phyloP scores from a whole-genome alignment of 2,888 invertebrate species.

The Sisyra terminalis region DNA sequence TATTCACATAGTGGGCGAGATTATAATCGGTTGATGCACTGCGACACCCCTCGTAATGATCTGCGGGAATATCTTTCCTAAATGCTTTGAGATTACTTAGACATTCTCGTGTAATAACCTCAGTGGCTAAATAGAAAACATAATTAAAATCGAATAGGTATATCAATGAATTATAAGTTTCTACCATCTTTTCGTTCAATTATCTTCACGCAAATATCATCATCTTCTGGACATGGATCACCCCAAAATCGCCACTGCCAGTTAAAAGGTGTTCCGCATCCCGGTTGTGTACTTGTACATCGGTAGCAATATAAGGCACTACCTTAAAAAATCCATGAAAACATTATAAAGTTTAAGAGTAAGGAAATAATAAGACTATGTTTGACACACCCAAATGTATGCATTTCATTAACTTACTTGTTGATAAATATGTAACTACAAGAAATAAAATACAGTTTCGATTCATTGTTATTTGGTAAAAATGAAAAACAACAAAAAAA shows the following conservation, averaged over 20 bases:
- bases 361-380: too few species aligned
- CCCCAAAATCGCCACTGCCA: conserved; percentile 65
- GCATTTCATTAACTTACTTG: too few species aligned
- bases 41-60: conserved; percentile 82
- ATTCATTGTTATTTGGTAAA: too few species aligned
- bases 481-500: too few species aligned
- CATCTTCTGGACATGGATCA: conserved; percentile 61
- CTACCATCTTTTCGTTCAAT: conserved; percentile 73
- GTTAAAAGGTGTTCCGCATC: conserved; percentile 70
- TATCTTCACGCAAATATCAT: conserved; percentile 81
- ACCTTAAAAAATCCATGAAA: conserved; percentile 30
- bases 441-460: too few species aligned
- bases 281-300: conserved; percentile 78
- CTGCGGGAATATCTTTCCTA: conserved; percentile 77
- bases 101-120: conserved; percentile 70
- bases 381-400: too few species aligned
- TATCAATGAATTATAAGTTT: conserved; percentile 11
- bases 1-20: conserved; percentile 75
- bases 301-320: conserved; percentile 70
- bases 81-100: conserved; percentile 60
- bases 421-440: too few species aligned
- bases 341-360: too few species aligned
- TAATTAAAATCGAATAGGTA: too few species aligned
- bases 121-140: conserved; percentile 52
- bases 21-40: conserved; percentile 61